Evolutionary conservation across 2,888 invertebrate species (phyloP).

Genomic region (Carpatolechia fugitivella): DNA sequence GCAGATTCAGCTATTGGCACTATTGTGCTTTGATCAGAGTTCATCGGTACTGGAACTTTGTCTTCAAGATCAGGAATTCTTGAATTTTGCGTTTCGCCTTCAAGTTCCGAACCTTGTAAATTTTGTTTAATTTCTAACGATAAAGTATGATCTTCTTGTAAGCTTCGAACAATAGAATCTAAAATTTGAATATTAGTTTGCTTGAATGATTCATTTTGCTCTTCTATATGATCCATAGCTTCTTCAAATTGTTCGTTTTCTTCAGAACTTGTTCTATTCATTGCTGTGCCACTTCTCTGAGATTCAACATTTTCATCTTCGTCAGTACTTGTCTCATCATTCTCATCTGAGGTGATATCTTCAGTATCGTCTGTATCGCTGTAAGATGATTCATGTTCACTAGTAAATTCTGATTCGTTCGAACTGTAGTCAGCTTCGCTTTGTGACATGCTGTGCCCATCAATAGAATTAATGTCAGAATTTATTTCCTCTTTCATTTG

Average conservation of each 20-base stretch:
- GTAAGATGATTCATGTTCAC: conserved; percentile 71
- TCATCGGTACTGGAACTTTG: background rate
- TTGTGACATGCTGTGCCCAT: conserved; percentile 62
- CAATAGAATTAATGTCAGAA: conserved; percentile 77
- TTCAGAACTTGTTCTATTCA: conserved; percentile 63
- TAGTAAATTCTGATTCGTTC: conserved; percentile 43
- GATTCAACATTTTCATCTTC: conserved; percentile 36
- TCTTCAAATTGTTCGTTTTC: conserved; percentile 73
- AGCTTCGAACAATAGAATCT: conserved; percentile 66
- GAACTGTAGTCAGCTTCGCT: conserved; percentile 65
- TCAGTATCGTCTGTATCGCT: conserved; percentile 64
- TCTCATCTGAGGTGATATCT: conserved; percentile 59
- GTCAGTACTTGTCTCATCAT: conserved; percentile 46
- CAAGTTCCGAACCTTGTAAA: background rate
- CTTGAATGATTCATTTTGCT: conserved; percentile 58
- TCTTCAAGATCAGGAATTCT: background rate
- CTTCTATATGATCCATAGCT: conserved; percentile 69
- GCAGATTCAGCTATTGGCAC: background rate
- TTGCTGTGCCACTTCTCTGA: conserved; percentile 21
- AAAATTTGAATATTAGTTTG: conserved; percentile 65
- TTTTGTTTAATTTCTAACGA: conserved; percentile 38
- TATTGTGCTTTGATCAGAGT: background rate
- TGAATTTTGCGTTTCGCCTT: background rate
- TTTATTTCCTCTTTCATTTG: conserved; percentile 84
- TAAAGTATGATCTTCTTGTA: conserved; percentile 62